Base-by-base conservation (phyloP, 2,113 vertebrate genomes). In the Ochotona princeps region DNA sequence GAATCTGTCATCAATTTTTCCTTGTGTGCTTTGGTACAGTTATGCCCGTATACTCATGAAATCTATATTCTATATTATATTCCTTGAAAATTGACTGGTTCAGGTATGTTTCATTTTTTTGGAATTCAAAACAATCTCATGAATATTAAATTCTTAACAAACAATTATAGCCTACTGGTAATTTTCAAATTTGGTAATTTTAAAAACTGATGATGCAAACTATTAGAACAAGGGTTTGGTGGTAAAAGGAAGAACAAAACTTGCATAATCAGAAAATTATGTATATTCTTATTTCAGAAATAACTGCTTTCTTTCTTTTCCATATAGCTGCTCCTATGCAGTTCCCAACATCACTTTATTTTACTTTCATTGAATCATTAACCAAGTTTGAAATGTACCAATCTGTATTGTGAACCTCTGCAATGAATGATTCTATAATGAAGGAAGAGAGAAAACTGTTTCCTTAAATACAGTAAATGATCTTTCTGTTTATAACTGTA, bases 291-390 rank as follows among this genome's bases (percentile, higher is more conserved):
- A 61, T 26, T 17, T 28, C 4, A 35, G 26, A 0, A 28, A 70
- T 10, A 11, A 5, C 13, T 54, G 0, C 2, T 7, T 73, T 28
- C 51, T 15, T 1, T 5, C 1, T 88, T 72, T 23, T 5, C 32
- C 32, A 12, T 0, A 3, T 25, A 10, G 25, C 20, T 0, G 28
- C 25, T 61, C 30, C 8, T 13, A 18, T 32, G 15, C 61, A 0
- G 63, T 17, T 61, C 1, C 44, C 76, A n/a, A 72, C 1, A 26
- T 14, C 25, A 28, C 18, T 20, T 18, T 44, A 18, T 51, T 91
- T 44, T 60, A 17, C 3, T 26, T 6, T 85, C 12, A 54, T 25
- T 23, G 38, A 89, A 18, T 73, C 28, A 47, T 57, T 26, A 17
- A 10, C 14, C 21, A 83, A 82, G 26, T 2, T 2, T 87, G 25